Base-by-base conservation (phyloP, 2,113 vertebrate genomes). In the Sturnus vulgaris region DNA sequence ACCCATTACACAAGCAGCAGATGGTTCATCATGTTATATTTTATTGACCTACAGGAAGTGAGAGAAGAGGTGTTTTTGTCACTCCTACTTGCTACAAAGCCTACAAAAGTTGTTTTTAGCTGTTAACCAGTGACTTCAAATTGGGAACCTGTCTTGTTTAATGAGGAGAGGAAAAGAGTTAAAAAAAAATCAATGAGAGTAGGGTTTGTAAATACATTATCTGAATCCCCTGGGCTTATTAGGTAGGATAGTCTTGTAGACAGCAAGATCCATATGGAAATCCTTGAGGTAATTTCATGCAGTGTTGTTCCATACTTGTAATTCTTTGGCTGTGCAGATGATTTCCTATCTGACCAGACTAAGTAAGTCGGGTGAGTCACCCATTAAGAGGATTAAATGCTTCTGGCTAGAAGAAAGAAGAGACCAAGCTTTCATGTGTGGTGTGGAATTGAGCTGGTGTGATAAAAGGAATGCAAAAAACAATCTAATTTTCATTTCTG, bases 251-350 rank as follows among this genome's bases (percentile, higher is more conserved):
- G 75, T 47, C 63, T 87, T 90, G 63, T 63, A 83, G 87, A 73
- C 53, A 77, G 69, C 64, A 60, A 75, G 68, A 83, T 81, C 79
- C n/a, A 27, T 73, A 49, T 71, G 92, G 92, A 96, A 94, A 93
- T 96, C 94, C 92, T 94, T 79, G 82, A 93, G 88, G 78, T 92
- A 90, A 96, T 93, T 97, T 96, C 88, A 88, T 93, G 92, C 72
- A 52, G 52, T 64, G 82, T 75, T 96, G 85, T 82, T 90, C 47
- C 55, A 50, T 59, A 68, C 56, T 86, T 93, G 91, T 93, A 93
- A 93, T 94, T 94, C 94, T 78, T 90, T 52, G 76, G 56, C 79
- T 90, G 88, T 9, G 6, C 85, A 90, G 90, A 77, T 87, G 86
- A 95, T 80, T 95, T 87, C 52, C 84, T 88, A 42, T 94, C 93